Conservation (phyloP, 2,113 vertebrate species). For the Strix aluco region DNA sequence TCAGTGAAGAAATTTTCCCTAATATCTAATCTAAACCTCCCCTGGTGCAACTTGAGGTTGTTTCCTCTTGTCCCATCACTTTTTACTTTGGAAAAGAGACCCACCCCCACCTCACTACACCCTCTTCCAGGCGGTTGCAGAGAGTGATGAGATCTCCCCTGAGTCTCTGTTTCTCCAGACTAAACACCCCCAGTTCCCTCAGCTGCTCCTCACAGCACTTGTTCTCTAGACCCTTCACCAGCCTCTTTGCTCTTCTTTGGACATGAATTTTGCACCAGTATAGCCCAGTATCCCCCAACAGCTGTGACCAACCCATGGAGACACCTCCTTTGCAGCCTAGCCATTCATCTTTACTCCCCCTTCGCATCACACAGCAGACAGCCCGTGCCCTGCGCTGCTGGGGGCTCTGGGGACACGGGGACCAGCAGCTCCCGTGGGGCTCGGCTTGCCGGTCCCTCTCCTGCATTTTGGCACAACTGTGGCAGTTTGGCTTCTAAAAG, state of each 20-base stretch:
- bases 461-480: not conserved
- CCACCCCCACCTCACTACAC: fast-evolving
- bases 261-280: not conserved
- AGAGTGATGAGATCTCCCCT: fast-evolving
- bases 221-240: not conserved
- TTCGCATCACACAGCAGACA: not conserved
- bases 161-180: not conserved
- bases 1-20: fast-evolving
- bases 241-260: fast-evolving
- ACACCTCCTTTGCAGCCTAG: not conserved
- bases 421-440: not conserved
- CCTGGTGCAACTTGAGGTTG: fast-evolving
- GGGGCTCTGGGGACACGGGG: not conserved
- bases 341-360: too few relatives aligned
- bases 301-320: not conserved
- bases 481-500: not conserved
- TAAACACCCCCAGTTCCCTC: not conserved
- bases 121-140: not conserved
- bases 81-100: not conserved
- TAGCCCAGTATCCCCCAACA: not conserved
- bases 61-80: not conserved
- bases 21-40: not conserved
- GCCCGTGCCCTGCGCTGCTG: not conserved
- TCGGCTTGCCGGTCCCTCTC: fast-evolving
- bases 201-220: not conserved